Base-by-base conservation (phyloP, 2,888 invertebrate genomes). In the Calliphora vomitoria region DNA sequence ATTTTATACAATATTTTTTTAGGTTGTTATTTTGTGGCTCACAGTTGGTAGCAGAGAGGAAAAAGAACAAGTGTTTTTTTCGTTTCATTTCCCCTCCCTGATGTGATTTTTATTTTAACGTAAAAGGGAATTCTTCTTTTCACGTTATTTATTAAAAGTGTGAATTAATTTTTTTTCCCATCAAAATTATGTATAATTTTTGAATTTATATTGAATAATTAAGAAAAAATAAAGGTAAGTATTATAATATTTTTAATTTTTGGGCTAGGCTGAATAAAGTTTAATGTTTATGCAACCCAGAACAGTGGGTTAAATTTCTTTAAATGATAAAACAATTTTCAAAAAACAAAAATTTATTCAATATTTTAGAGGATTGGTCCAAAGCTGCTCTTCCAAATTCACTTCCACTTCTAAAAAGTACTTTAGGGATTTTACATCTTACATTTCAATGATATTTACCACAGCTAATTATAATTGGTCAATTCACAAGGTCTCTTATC, bases 31-130 rank as follows among this genome's bases (percentile, higher is more conserved):
- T 62, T n/a, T 60, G 69, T 41, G n/a, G 62, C 8, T 35, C 13
- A 41, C 66, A 66, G 8, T 47, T 80, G 31, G 8, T 20, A 50
- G 8, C 20, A 60, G 15, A 44, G 35, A 78, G 50, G 25, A n/a
- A 55, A 38, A 58, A 68, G n/a, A 71, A 80, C 62, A 68, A 80
- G 62, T 80, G 69, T 50, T 62, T 62, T 10, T 31, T 58, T 1
- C 4, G 25, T 1, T 58, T 25, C 13, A 3, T 58, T 41, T 60
- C 47, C 38, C 15, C 25, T 58, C 38, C 15, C 25, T 79, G 4
- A n/a, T n/a, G 25, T 31, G 10, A 18, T 35, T 13, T 38, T 13
- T n/a, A n/a, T 50, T 50, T 50, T 13, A 50, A 13, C 25, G 4
- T 5, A 66, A 53, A 53, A 41, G 35, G 31, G 18, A 58, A 50